These are phyloP conservation scores for Parasteatoda tepidariorum DNA, from an alignment of 1,140 invertebrate species.

Conservation along the genomic window DNA sequence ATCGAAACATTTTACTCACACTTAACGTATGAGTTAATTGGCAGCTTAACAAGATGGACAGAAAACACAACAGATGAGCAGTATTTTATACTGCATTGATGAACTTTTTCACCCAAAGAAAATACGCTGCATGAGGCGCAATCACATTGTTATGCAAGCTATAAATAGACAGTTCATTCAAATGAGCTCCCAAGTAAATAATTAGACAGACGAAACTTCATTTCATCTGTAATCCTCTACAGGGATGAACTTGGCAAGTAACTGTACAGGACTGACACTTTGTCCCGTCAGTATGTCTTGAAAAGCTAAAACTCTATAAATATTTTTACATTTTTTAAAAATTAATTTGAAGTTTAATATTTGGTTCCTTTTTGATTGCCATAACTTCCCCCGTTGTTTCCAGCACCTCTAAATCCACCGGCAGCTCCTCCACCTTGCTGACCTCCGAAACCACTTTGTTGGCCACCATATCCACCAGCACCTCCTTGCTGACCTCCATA, in stretches of 20 bases:
- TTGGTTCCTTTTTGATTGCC: not conserved
- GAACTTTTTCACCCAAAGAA: not conserved
- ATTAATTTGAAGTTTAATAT: not conserved
- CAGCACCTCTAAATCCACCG: not conserved
- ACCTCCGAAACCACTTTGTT: not conserved
- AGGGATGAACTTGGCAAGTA: conserved; percentile 7
- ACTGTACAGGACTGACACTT: conserved; percentile 46
- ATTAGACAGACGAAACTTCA: not conserved
- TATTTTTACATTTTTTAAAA: not conserved
- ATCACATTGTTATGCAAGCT: not conserved
- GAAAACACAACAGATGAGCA: not conserved
- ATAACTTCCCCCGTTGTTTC: not conserved
- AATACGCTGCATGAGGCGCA: not conserved
- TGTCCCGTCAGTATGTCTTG: conserved; percentile 40
- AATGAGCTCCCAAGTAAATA: not conserved
- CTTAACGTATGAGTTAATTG: not conserved
- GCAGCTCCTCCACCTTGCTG: not conserved
- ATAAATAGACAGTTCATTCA: not conserved
- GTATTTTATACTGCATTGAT: not conserved
- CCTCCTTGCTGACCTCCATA: not conserved
- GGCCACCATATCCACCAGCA: not conserved
- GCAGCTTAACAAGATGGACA: not conserved
- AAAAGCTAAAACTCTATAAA: conserved; percentile 44
- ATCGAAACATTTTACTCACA: not conserved
- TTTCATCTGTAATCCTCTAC: not conserved